These are phyloP conservation scores for Amphiprion ocellaris DNA, from an alignment of 2,113 vertebrate genomes.

Conservation along the genomic window DNA sequence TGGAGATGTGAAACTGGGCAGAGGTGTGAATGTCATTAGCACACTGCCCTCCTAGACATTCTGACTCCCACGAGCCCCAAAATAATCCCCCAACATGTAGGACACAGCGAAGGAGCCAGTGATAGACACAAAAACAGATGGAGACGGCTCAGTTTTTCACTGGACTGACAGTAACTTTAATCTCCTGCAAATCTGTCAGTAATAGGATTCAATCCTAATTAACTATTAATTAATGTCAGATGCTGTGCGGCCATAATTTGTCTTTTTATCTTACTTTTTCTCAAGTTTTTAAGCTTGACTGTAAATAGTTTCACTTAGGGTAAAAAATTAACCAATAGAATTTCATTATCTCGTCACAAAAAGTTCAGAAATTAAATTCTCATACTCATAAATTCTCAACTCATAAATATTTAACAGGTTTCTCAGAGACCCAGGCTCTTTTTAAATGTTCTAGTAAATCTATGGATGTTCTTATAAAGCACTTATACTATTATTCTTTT, in stretches of 20 bases:
- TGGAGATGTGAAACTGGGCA: conserved; percentile 1
- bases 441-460: not conserved
- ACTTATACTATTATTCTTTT: not conserved
- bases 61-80: conserved; percentile 56
- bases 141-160: not conserved
- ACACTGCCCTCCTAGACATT: conserved; percentile 54
- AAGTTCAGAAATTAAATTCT: not conserved
- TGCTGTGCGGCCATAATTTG: conserved; percentile 1
- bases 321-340: not conserved
- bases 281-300: not conserved
- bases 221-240: conserved; percentile 8
- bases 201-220: conserved; percentile 10
- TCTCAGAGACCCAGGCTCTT: not conserved
- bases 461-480: not conserved
- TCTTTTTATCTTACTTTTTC: not conserved
- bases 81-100: conserved; percentile 49
- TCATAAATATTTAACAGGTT: not conserved
- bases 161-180: conserved; percentile 2
- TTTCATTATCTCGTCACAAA: not conserved
- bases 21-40: conserved; percentile 25
- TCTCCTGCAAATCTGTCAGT: not conserved
- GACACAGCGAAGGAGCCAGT: conserved; percentile 5
- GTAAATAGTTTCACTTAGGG: not conserved
- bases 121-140: conserved; percentile 16
- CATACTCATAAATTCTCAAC: no score